Evolutionary conservation across 1,140 invertebrate species (phyloP).

Genomic region (Drosophila parvula): DNA sequence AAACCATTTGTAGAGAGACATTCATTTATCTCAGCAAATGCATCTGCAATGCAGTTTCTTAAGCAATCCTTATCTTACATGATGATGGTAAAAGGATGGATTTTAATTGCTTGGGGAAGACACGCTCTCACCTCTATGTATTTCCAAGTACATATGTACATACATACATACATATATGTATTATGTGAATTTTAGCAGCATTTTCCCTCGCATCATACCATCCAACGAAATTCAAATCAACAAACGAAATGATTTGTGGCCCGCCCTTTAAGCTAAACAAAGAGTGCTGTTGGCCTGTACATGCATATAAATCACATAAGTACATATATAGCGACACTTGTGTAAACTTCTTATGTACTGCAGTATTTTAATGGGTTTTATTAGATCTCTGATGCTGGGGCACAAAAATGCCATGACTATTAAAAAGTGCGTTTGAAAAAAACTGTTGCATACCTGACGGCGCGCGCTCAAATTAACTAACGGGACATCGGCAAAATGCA

Average conservation of each 20-base stretch:
- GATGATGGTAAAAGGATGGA: slow-evolving; percentile 30
- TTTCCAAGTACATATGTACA: neutral
- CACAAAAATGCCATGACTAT: slow-evolving; percentile 56
- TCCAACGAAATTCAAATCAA: slow-evolving; percentile 12
- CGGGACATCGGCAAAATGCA: slow-evolving; percentile 26
- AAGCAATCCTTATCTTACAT: neutral
- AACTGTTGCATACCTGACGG: slow-evolving; percentile 78
- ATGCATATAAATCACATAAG: slow-evolving; percentile 23
- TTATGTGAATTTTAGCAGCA: slow-evolving; percentile 6
- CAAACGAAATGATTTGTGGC: slow-evolving; percentile 27
- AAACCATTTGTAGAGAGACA: too few relatives aligned
- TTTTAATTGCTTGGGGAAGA: slow-evolving; percentile 22
- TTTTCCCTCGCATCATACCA: neutral
- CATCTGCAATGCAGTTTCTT: slow-evolving; percentile 12
- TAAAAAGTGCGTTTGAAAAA: slow-evolving; percentile 69
- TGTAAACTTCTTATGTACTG: slow-evolving; percentile 34
- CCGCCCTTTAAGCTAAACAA: slow-evolving; percentile 40
- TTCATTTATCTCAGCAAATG: neutral
- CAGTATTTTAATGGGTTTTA: slow-evolving; percentile 68
- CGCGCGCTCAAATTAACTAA: slow-evolving; percentile 65
- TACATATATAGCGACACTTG: slow-evolving; percentile 19
- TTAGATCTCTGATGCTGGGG: slow-evolving; percentile 49
- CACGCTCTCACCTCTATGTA: neutral
- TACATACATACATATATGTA: neutral
- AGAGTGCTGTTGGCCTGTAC: slow-evolving; percentile 19